Evolutionary conservation across 2,797 vertebrate genomes (phyloP), one percentile per base, ranked within the genome.

Genomic region (Manis javanica): DNA sequence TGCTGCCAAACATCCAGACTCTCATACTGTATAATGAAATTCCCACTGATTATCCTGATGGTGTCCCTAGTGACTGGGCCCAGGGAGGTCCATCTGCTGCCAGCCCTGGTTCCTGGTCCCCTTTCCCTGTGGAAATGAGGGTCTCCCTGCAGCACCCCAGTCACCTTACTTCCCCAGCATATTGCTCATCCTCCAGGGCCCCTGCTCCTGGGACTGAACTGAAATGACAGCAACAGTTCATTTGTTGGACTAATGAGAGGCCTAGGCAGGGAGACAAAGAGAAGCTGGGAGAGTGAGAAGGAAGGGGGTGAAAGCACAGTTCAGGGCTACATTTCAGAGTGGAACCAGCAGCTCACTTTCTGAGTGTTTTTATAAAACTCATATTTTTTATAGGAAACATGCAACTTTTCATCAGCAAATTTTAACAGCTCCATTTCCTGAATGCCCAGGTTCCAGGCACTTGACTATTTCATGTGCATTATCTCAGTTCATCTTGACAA

Each of bases 171-270:
- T 95, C 57, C 63, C 74, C 69, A 75, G 16, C 74, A 96, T 95
- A 97, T 97, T 94, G 97, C 92, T 53, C 95, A 63, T 83, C 97
- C 95, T 87, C 97, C 95, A 97, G 42, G 96, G 98, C 97, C 95
- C 78, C 87, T 51, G 24, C 84, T 77, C 90, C 78, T 3, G 95
- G 90, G 49, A 85, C 97, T 96, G 97, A 97, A 98, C 97, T 97
- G 91, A 97, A 96, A 85, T 98, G 98, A 98, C 98, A 97, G 98
- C 96, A 96, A 97, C 95, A 0, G 92, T 96, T 98, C 98, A 97
- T 97, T 98, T 98, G 98, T 97, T 98, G 97, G 90, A 97, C 98
- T 98, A 98, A 98, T 98, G 98, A 99, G 98, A 96, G 78, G 92
- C 93, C 98, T 69, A 3, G 87, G 37, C 78, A 87, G 90, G 91